Evolutionary conservation across 1,140 invertebrate genomes (phyloP).

Genomic region (Lasaia peninsularis): DNA sequence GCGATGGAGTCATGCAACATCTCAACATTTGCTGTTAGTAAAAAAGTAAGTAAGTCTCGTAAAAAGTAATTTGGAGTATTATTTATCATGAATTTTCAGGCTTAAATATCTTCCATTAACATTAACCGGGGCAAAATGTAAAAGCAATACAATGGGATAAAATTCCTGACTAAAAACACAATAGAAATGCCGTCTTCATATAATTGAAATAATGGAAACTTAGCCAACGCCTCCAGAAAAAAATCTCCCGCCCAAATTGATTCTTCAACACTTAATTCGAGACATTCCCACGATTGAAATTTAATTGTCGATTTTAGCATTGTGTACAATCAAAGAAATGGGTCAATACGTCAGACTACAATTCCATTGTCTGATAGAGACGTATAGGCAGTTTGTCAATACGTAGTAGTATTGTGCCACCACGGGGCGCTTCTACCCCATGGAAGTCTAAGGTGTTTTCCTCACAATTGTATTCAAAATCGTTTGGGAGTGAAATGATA

Average conservation of each 20-base stretch:
- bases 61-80: no score
- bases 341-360: slow-evolving; percentile 63
- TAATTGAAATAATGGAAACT: slow-evolving; percentile 52
- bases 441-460: slow-evolving; percentile 44
- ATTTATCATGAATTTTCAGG: no score
- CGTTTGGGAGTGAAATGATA: slow-evolving; percentile 68
- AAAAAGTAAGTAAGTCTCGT: no score
- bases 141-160: not conserved
- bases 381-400: slow-evolving; percentile 73
- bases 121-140: not conserved
- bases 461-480: slow-evolving; percentile 44
- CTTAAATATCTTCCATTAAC: not conserved
- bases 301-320: slow-evolving; percentile 60
- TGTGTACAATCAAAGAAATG: slow-evolving; percentile 67
- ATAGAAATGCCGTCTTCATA: slow-evolving; percentile 28
- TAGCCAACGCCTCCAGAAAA: slow-evolving; percentile 36
- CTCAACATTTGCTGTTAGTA: no score
- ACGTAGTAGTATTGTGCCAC: slow-evolving; percentile 42
- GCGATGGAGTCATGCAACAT: no score
- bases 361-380: slow-evolving; percentile 64
- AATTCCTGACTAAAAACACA: not conserved
- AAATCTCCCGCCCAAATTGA: slow-evolving; percentile 44
- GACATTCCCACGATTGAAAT: slow-evolving; percentile 67
- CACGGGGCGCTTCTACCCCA: slow-evolving; percentile 40
- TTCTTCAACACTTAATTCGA: slow-evolving; percentile 60